Base-by-base conservation (phyloP, 2,888 invertebrate species). In the Heliconius sara region DNA sequence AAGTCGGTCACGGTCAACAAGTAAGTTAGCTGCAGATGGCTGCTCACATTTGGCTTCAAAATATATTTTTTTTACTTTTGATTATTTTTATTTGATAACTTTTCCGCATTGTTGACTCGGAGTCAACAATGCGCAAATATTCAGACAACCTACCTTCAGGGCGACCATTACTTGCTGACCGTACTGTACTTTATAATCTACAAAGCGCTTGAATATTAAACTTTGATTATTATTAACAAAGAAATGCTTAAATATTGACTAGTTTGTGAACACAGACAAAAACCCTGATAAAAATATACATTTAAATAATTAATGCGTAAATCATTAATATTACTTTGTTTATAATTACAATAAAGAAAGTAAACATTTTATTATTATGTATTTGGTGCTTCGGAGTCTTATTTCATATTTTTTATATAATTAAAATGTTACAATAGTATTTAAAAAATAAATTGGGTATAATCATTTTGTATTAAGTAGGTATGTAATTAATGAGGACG, bases 231-330 rank as follows among this genome's bases (percentile, higher is more conserved):
- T 60, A 65, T 66, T 47, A 71, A n/a, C 70, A 60, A 57, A 47
- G 80, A 77, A 74, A 68, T 74, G 72, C 77, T 77, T 73, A 81
- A 86, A 83, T 79, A 80, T 83, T 85, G 82, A 86, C 82, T 84
- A 85, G 79, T 84, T 70, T 84, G 87, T 86, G 88, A 92, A 91
- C 90, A 92, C 91, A 87, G 89, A 85, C 83, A 84, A 84, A 52
- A 91, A 91, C 90, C 91, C 91, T 91, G 90, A 88, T 86, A 85
- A 89, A 87, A 87, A 80, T 87, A 79, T 70, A 78, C 52, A 82
- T 30, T 60, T 74, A 70, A 70, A 76, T 83, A 83, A 52, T 52
- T 52, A 84, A 85, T 84, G 79, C 83, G 27, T 75, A 65, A 85
- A 87, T 84, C 85, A 83, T 72, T 57, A n/a, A 72, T 27, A 72